phyloP scores from a whole-genome alignment of 2,888 invertebrate species.

The Ariolimax columbianus region DNA sequence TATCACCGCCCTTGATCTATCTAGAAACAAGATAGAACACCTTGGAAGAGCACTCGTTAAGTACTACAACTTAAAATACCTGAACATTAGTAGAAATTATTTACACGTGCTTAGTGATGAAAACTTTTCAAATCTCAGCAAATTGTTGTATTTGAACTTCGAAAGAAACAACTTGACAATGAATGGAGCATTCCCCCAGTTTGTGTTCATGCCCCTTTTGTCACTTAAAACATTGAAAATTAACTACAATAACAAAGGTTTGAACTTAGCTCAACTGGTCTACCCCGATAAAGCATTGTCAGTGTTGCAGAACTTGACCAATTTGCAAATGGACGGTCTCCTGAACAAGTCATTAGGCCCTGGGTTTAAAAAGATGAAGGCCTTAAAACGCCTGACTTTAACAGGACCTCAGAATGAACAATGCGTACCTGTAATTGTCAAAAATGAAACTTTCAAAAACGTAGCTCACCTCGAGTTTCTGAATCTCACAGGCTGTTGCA shows the following conservation, averaged over 20 bases:
- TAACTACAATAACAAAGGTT: conserved; percentile 4
- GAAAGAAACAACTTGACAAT: not conserved
- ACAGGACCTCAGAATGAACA: not conserved
- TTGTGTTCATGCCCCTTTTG: not conserved
- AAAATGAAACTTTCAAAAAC: conserved; percentile 1
- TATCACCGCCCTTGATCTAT: conserved; percentile 14
- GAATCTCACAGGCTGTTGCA: conserved; percentile 14
- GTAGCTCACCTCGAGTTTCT: not conserved
- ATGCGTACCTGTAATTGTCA: not conserved
- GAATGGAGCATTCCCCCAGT: not conserved
- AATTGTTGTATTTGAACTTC: not conserved
- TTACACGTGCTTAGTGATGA: not conserved
- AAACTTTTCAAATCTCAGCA: conserved; percentile 6
- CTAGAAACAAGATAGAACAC: not conserved
- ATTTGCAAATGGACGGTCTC: conserved; percentile 25
- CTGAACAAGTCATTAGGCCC: conserved; percentile 5
- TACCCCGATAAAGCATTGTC: conserved; percentile 36
- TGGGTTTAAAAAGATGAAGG: conserved; percentile 16
- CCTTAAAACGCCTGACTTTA: conserved; percentile 7
- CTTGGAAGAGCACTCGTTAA: not conserved
- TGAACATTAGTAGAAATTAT: not conserved
- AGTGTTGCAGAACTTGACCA: not conserved
- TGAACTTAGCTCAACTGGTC: not conserved
- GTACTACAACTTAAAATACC: not conserved
- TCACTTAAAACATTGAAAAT: conserved; percentile 1